Evolutionary conservation across 1,140 invertebrate genomes (phyloP).

Genomic region (Rhagoletis pomonella): DNA sequence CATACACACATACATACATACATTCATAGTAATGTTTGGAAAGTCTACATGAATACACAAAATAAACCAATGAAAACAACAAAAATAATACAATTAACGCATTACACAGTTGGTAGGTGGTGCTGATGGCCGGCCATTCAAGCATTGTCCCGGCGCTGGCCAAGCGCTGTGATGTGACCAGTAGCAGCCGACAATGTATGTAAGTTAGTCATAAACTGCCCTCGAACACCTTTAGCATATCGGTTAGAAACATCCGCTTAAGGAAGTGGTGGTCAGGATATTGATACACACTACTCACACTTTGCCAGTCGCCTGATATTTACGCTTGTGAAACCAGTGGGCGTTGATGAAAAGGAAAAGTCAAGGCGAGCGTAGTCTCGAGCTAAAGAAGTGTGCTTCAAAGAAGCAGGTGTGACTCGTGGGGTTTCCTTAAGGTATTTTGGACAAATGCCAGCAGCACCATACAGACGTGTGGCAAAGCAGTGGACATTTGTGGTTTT

Average conservation of each 20-base stretch:
- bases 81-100: constrained; percentile 44
- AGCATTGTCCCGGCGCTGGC: neutral
- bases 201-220: neutral
- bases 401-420: constrained; percentile 27
- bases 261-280: constrained; percentile 12
- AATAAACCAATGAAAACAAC: neutral
- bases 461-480: neutral
- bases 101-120: constrained; percentile 45
- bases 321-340: no score
- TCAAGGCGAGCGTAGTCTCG: neutral
- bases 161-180: neutral
- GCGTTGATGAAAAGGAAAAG: neutral
- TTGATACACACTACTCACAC: constrained; percentile 8
- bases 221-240: neutral
- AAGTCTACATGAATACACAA: neutral
- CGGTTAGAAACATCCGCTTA: neutral
- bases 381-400: neutral
- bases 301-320: no score
- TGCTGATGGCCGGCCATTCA: constrained; percentile 9
- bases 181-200: constrained; percentile 7
- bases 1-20: neutral
- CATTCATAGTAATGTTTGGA: neutral
- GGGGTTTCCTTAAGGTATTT: neutral
- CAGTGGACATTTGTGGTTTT: neutral
- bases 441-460: neutral